Percentiles rank a stretch among this genome's conserved stretches.
These are phyloP conservation scores for Tetramorium bicarinatum DNA, from an alignment of 2,888 invertebrate species.

Conservation along the genomic window DNA sequence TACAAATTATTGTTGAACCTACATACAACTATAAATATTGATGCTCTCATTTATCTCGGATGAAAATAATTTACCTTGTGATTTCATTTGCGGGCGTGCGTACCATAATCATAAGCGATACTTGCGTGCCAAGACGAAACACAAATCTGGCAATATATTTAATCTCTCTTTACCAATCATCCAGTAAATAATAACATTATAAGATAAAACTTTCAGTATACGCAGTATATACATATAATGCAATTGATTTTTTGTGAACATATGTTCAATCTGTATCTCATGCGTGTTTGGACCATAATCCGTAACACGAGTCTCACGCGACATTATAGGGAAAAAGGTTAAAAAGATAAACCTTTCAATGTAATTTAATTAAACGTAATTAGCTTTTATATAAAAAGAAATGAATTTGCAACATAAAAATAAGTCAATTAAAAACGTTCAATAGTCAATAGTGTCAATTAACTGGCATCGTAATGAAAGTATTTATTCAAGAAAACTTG, in stretches of 20 bases:
- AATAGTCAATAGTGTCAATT: constrained; percentile 13
- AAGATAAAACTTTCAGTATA: not conserved
- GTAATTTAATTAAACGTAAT: constrained; percentile 1
- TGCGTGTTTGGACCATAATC: not conserved
- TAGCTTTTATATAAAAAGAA: not conserved
- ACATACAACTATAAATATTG: not conserved
- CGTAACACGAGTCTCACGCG: no score
- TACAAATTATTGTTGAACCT: no score
- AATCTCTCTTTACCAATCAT: not conserved
- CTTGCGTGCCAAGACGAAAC: not conserved
- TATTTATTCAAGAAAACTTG: not conserved
- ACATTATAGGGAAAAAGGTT: not conserved
- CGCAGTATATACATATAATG: not conserved
- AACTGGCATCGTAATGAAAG: not conserved
- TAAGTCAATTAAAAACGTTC: constrained; percentile 22
- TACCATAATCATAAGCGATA: not conserved
- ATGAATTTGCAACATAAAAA: not conserved
- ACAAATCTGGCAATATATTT: not conserved
- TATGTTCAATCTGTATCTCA: not conserved
- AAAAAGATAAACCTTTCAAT: not conserved
- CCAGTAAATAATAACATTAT: not conserved
- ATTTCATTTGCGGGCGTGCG: not conserved
- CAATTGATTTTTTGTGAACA: not conserved
- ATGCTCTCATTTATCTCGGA: not conserved
- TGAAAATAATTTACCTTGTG: not conserved